Base-by-base conservation (phyloP, 1,140 invertebrate genomes). In the Latrodectus geometricus region DNA sequence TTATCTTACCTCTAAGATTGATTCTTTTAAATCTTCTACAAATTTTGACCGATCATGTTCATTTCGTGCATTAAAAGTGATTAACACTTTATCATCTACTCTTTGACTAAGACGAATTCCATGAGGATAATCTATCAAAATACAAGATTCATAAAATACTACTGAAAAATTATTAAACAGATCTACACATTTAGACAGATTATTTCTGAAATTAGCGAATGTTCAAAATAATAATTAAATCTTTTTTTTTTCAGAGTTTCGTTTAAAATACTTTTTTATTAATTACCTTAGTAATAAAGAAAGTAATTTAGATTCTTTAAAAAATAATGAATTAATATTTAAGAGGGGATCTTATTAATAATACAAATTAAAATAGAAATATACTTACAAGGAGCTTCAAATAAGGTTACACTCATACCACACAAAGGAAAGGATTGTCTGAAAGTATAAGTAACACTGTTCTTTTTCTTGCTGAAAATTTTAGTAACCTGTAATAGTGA, bases 401-500 rank as follows among this genome's bases (percentile, higher is more conserved):
- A 98, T 52, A 98, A 92, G 73, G 95, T 95, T 86, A 99, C 97
- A 73, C 96, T 94, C 93, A 98, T 96, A 69, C 97, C 97, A 91
- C 95, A 96, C 9, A 99, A 93, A 23, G 96, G 95, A 90, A 97
- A 97, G 89, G 96, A 97, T 91, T 97, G 96, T 85, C 97, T 93
- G 92, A 98, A 99, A 21, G 96, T 97, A 91, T 99, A 99, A 9
- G 97, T 98, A 72, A 98, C 96, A 66, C 96, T 96, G 86, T 95
- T 97, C 92, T 99, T 98, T 93, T 98, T 99, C 92, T 98, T 98
- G 91, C 96, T 97, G 89, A 98, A 94, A 88, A 98, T 98, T 92
- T 99, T 99, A 9, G 97, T 98, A 69, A 92, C 90, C 92, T 92
- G 89, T 78, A 90, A 90, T 81, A 66, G 72, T 23, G 15, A 78